phyloP scores from a whole-genome alignment of 2,888 invertebrate species.

The Gordius sp. region DNA sequence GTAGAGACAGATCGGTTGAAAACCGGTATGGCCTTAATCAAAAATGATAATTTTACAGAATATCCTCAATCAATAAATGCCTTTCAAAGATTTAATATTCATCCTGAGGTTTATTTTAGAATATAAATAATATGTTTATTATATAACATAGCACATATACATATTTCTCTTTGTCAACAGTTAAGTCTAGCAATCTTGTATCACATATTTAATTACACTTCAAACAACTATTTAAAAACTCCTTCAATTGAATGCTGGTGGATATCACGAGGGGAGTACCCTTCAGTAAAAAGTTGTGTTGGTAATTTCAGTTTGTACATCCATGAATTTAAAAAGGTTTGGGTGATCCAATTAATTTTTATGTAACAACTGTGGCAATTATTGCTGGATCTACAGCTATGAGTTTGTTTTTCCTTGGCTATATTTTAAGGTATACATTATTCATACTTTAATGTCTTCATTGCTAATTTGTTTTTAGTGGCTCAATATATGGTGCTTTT shows the following conservation, averaged over 20 bases:
- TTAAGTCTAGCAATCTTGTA: slow-evolving; percentile 33
- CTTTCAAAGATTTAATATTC: slow-evolving; percentile 50
- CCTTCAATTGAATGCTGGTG: slow-evolving; percentile 33
- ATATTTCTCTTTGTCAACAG: slow-evolving; percentile 24
- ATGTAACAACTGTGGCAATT: slow-evolving; percentile 47
- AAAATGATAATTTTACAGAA: slow-evolving; percentile 49
- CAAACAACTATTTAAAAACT: slow-evolving; percentile 27
- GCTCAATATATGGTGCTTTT: slow-evolving; percentile 45
- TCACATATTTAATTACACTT: slow-evolving; percentile 27
- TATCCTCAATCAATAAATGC: slow-evolving; percentile 54
- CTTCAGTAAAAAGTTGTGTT: slow-evolving; percentile 44
- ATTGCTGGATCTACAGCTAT: slow-evolving; percentile 35
- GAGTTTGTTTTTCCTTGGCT: slow-evolving; percentile 31
- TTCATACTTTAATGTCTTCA: background rate
- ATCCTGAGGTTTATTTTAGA: slow-evolving; percentile 44
- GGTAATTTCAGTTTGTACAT: slow-evolving; percentile 29
- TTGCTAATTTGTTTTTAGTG: slow-evolving; percentile 31
- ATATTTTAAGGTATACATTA: slow-evolving; percentile 37
- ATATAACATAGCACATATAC: background rate
- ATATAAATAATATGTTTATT: slow-evolving; percentile 1
- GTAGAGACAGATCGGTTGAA: slow-evolving; percentile 39
- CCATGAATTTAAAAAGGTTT: slow-evolving; percentile 30
- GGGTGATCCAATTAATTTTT: slow-evolving; percentile 53
- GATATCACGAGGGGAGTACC: slow-evolving; percentile 39
- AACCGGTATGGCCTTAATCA: slow-evolving; percentile 37